phyloP scores from a whole-genome alignment of 2,113 vertebrate genomes.

The Oceanites oceanicus region DNA sequence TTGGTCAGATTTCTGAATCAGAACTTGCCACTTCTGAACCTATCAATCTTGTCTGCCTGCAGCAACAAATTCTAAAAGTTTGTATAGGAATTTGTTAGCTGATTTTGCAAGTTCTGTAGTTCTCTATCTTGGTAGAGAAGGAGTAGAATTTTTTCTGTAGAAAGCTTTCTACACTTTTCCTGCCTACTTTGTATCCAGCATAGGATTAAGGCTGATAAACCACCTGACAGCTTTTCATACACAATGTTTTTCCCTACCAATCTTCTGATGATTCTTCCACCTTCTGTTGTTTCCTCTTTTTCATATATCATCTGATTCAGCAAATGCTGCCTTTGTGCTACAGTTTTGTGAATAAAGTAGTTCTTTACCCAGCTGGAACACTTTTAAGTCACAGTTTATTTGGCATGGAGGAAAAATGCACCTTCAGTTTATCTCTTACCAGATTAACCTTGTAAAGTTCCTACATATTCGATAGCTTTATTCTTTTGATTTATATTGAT shows the following conservation, averaged over 20 bases:
- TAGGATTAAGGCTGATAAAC: neutral
- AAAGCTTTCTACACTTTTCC: neutral
- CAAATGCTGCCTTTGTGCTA: neutral
- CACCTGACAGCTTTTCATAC: neutral
- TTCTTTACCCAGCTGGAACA: neutral
- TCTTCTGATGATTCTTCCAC: neutral
- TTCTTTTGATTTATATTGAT: neutral
- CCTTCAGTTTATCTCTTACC: neutral
- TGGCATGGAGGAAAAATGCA: neutral
- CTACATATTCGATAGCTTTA: neutral
- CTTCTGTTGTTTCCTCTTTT: neutral
- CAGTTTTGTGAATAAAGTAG: neutral
- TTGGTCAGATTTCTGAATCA: neutral
- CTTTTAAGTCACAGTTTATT: neutral
- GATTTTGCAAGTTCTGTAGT: neutral
- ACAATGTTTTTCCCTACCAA: rapidly evolving
- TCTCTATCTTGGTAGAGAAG: neutral
- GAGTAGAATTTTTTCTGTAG: neutral
- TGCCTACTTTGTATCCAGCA: neutral
- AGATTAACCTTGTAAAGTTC: neutral
- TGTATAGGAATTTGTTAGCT: neutral
- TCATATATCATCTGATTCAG: neutral
- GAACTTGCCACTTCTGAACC: neutral
- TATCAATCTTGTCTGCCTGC: neutral
- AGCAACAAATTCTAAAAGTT: neutral